Base-by-base conservation (phyloP, 2,113 vertebrate species). In the Fregetta grallaria region DNA sequence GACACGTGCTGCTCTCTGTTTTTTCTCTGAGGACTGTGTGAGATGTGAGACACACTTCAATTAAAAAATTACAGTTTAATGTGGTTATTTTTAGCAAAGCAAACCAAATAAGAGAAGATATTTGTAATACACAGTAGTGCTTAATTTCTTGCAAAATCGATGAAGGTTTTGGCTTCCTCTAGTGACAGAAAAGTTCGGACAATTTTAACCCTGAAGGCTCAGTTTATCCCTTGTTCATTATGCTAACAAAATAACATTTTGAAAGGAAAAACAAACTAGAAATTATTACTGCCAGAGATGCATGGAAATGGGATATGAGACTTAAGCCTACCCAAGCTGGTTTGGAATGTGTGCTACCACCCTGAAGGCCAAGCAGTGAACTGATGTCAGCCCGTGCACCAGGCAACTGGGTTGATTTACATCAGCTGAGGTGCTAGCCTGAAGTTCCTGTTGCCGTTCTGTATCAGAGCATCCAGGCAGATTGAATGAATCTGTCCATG, bases 111-210 rank as follows among this genome's bases (percentile, higher is more conserved):
- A 59, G 77, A 94, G 88, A 95, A 82, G 67, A 73, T 88, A 67
- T 53, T 83, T 74, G 49, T 91, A 94, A 86, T 50, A 94, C n/a
- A 49, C 3, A 2, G 89, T 76, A 84, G 75, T 85, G 66, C 50
- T 83, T 96, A 47, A 93, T 94, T 86, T 91, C 90, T 95, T 96
- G 91, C 92, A 97, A 93, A 96, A 82, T 13, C 18, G 90, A 59
- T 75, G 11, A 40, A 92, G 78, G 66, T 95, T 96, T 96, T 93
- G 96, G 92, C 92, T 97, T 97, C 58, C 71, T 79, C 93, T 96
- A 81, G 17, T 44, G 65, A 88, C 9, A 40, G 49, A 47, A 76
- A 77, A 94, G 62, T 74, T 94, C 91, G 85, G 86, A 94, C 85
- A 88, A 81, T 73, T 94, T 95, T 76, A 88, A 97, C 75, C 75